Conservation (phyloP, 2,888 invertebrate genomes). For the Microctonus brassicae region DNA sequence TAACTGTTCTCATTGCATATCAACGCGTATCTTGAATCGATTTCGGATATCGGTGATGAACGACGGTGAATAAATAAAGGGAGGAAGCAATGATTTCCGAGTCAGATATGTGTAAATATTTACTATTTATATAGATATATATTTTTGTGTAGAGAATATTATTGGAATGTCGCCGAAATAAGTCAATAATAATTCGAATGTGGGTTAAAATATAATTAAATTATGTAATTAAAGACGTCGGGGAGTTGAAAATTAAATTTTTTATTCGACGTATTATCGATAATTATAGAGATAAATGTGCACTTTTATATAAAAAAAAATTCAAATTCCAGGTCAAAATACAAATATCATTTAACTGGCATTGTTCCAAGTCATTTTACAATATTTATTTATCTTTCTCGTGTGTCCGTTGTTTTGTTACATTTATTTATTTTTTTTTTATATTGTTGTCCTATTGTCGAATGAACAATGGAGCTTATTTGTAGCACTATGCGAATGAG, state of each 20-base stretch:
- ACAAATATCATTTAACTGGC: constrained; percentile 14
- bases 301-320: neutral
- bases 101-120: constrained; percentile 7
- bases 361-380: constrained; percentile 22
- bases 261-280: no score
- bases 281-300: no score
- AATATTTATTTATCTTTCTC: constrained; percentile 26
- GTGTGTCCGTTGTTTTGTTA: constrained; percentile 16
- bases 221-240: constrained; percentile 29
- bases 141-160: neutral
- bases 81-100: constrained; percentile 33
- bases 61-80: constrained; percentile 31
- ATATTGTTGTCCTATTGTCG: neutral
- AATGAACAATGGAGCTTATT: constrained; percentile 37
- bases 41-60: constrained; percentile 36
- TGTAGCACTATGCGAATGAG: neutral
- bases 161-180: constrained; percentile 33
- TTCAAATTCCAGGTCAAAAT: neutral
- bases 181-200: constrained; percentile 12
- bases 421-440: neutral
- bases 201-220: constrained; percentile 12
- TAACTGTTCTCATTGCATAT: constrained; percentile 33
- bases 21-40: constrained; percentile 35
- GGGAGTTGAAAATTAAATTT: neutral
- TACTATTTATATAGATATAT: neutral